A percentile compares a stretch with the other conserved stretches of the same genome.
Evolutionary conservation across 1,140 invertebrate species (phyloP).

Genomic region (Agrypnia vestita): DNA sequence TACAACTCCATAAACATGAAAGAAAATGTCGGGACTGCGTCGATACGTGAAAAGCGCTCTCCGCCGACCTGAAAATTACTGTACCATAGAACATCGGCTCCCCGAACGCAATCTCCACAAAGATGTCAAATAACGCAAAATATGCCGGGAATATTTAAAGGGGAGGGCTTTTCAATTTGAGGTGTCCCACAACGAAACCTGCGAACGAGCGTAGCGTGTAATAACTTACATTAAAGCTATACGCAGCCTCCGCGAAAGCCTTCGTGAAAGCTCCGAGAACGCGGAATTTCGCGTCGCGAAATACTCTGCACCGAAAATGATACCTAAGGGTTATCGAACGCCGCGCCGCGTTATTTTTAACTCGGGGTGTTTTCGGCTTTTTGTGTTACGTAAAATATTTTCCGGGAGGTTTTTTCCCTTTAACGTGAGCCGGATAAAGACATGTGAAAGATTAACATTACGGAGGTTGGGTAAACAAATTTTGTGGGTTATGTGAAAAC

Average conservation of each 20-base stretch:
- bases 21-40: not conserved
- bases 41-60: not conserved
- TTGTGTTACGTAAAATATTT: not conserved
- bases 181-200: constrained; percentile 24
- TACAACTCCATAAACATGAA: not conserved
- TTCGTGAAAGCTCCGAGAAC: constrained; percentile 2
- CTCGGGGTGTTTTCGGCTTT: constrained; percentile 6
- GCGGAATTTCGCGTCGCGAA: constrained; percentile 12
- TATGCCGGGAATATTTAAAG: constrained; percentile 7
- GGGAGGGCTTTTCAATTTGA: constrained; percentile 37
- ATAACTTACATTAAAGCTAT: constrained; percentile 41
- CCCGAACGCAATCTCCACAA: constrained; percentile 40
- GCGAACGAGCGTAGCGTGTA: constrained; percentile 43
- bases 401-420: not conserved
- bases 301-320: constrained; percentile 43
- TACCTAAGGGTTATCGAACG: constrained; percentile 48
- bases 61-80: not conserved
- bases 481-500: constrained; percentile 28
- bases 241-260: constrained; percentile 28
- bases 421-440: constrained; percentile 2
- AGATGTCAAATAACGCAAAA: constrained; percentile 43
- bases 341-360: constrained; percentile 6
- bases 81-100: constrained; percentile 6
- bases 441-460: constrained; percentile 25
- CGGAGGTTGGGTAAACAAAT: constrained; percentile 31